phyloP scores from a whole-genome alignment of 2,888 invertebrate species.

The Amiota communis region DNA sequence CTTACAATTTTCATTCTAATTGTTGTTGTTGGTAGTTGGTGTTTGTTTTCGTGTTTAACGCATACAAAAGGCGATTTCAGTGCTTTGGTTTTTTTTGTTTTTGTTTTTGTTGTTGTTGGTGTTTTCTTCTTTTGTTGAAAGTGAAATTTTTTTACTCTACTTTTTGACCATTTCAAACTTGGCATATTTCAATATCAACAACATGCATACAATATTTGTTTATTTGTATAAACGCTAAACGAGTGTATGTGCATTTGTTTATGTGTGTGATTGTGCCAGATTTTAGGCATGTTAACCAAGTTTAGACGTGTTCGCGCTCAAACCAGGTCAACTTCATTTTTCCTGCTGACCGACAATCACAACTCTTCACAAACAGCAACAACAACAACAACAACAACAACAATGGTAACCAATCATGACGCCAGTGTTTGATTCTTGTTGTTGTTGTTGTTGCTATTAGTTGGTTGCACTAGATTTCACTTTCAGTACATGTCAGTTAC shows the following conservation, averaged over 20 bases:
- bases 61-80: constrained; percentile 48
- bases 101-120: background rate
- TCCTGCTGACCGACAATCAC: constrained; percentile 56
- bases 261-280: constrained; percentile 50
- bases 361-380: constrained; percentile 35
- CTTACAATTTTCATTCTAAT: background rate
- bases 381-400: constrained; percentile 37
- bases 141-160: constrained; percentile 49
- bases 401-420: constrained; percentile 37
- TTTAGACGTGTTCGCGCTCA: constrained; percentile 34
- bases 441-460: constrained; percentile 5
- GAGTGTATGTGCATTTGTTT: constrained; percentile 47
- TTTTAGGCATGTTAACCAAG: constrained; percentile 44
- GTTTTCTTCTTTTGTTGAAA: constrained; percentile 42
- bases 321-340: constrained; percentile 68
- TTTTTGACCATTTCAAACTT: constrained; percentile 47
- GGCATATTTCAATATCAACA: constrained; percentile 63
- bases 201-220: constrained; percentile 64
- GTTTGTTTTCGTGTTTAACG: constrained; percentile 63
- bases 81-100: background rate
- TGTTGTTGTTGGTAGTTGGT: constrained; percentile 49
- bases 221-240: constrained; percentile 45
- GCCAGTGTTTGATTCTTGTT: constrained; percentile 10
- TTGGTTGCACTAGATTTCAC: constrained; percentile 26
- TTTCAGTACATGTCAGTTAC: constrained; percentile 26